phyloP scores from a whole-genome alignment of 37 sponge, comb jelly and placozoan species.

The Ephydatia muelleri region DNA sequence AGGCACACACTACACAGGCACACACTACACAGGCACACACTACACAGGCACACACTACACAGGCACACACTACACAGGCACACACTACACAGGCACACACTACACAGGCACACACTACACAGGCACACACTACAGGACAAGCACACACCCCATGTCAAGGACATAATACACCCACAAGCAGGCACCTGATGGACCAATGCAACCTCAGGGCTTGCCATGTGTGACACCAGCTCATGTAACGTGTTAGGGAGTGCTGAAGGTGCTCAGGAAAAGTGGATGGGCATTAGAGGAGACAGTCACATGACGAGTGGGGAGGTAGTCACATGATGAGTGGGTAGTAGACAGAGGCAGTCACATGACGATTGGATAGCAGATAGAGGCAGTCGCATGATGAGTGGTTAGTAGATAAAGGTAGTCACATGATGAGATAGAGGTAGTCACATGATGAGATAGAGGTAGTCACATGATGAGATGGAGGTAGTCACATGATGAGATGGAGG shows the following conservation, averaged over 20 bases:
- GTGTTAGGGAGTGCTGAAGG: slow-evolving; percentile 34
- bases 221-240: slow-evolving; percentile 32
- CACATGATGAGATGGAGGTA: neutral
- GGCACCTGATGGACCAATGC: slow-evolving; percentile 63
- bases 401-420: neutral
- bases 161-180: neutral
- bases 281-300: too few relatives aligned
- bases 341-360: too few relatives aligned
- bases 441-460: too few relatives aligned
- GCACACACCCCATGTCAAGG: too few relatives aligned
- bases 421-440: too few relatives aligned
- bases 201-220: slow-evolving; percentile 15
- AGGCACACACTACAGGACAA: neutral
- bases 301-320: too few relatives aligned
- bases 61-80: neutral
- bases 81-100: neutral
- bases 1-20: neutral
- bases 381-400: neutral
- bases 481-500: neutral
- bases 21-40: neutral
- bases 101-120: neutral
- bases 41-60: neutral
- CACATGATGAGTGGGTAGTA: neutral
- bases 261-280: too few relatives aligned
- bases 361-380: neutral